A percentile compares a stretch with the other conserved stretches of the same genome.
Evolutionary conservation across 2,888 invertebrate genomes (phyloP).

Genomic region (Heliconius ismenius): DNA sequence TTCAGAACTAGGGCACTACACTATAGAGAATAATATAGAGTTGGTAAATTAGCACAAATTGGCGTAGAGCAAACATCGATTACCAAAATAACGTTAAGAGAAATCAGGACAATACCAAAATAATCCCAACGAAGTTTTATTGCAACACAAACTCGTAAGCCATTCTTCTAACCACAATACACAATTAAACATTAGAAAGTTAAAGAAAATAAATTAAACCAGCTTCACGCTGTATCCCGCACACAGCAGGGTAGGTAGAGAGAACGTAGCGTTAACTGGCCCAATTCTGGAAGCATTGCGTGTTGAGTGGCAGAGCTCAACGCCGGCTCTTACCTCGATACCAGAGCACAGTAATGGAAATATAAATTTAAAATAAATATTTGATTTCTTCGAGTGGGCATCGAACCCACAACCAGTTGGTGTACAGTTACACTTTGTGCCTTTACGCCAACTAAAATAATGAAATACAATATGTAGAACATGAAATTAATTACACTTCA

Average conservation of each 20-base stretch:
- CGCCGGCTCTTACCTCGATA: no score
- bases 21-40: conserved; percentile 21
- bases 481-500: conserved; percentile 61
- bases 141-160: conserved; percentile 60
- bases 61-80: conserved; percentile 51
- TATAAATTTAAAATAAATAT: no score
- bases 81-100: conserved; percentile 52
- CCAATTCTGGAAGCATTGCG: no score
- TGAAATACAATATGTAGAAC: conserved; percentile 58
- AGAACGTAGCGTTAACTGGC: no score
- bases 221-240: no score
- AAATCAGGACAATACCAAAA: conserved; percentile 60
- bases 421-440: no score
- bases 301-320: no score
- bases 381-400: no score
- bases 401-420: no score
- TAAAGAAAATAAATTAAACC: no score
- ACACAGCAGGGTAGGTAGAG: no score
- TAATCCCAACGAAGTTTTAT: conserved; percentile 61
- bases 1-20: conserved; percentile 20
- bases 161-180: conserved; percentile 55
- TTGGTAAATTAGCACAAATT: conserved; percentile 47
- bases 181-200: conserved; percentile 52
- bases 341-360: no score
- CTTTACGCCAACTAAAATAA: conserved; percentile 45